These are phyloP conservation scores for Adelosebastes latens DNA, from an alignment of 2,797 vertebrate genomes.

Conservation along the genomic window DNA sequence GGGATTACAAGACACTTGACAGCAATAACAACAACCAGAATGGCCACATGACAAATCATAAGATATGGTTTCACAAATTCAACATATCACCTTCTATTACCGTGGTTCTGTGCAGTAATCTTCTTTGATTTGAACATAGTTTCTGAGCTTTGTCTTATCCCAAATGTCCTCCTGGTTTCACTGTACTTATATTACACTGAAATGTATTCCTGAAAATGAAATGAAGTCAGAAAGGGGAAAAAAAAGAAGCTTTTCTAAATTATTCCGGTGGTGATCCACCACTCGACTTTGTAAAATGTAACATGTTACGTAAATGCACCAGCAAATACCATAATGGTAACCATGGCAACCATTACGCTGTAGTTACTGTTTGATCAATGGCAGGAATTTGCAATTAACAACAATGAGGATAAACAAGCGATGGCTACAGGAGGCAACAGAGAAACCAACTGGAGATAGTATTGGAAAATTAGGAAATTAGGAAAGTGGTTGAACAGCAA, in stretches of 20 bases:
- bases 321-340: background rate
- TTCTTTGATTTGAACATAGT: background rate
- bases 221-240: background rate
- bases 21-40: too few species aligned
- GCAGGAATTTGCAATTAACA: conserved; percentile 20
- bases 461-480: background rate
- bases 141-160: background rate
- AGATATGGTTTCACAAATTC: too few species aligned
- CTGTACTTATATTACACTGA: background rate
- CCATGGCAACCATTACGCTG: background rate
- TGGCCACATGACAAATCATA: too few species aligned
- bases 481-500: background rate
- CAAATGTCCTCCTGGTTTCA: background rate
- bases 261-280: background rate
- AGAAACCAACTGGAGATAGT: background rate
- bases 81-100: background rate
- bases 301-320: background rate
- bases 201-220: background rate
- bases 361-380: conserved; percentile 28
- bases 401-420: conserved; percentile 14
- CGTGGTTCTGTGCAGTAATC: background rate
- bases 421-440: background rate
- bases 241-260: background rate
- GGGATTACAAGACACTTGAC: too few species aligned
- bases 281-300: background rate